phyloP scores from a whole-genome alignment of 1,140 invertebrate genomes.

The Popillia japonica region DNA sequence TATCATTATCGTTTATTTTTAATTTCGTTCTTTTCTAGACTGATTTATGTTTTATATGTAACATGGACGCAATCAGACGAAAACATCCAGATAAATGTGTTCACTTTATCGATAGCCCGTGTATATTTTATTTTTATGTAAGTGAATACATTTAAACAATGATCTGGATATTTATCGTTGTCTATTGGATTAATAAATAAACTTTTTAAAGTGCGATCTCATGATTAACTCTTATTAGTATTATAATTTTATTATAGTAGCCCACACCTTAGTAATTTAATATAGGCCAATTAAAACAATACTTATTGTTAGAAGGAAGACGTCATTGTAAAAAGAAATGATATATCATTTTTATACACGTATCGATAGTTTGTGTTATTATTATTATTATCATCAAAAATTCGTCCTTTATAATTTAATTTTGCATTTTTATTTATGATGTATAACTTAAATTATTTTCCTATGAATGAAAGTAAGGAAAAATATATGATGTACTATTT shows the following conservation, averaged over 20 bases:
- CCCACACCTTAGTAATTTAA: conserved; percentile 35
- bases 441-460: conserved; percentile 32
- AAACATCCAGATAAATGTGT: neutral
- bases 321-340: conserved; percentile 34
- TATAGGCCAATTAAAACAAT: conserved; percentile 28
- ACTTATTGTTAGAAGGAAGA: conserved; percentile 15
- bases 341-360: conserved; percentile 39
- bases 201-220: conserved; percentile 46
- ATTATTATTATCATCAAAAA: conserved; percentile 31
- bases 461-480: neutral
- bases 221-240: conserved; percentile 47
- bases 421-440: neutral
- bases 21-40: conserved; percentile 42
- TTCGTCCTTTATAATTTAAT: neutral
- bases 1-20: conserved; percentile 27
- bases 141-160: conserved; percentile 41
- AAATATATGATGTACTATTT: too few relatives aligned
- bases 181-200: conserved; percentile 7
- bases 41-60: conserved; percentile 42
- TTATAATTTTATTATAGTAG: conserved; percentile 46
- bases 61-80: neutral
- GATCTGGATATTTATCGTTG: neutral
- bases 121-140: conserved; percentile 49
- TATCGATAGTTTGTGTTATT: conserved; percentile 24
- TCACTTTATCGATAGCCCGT: conserved; percentile 23